Evolutionary conservation across 2,888 invertebrate genomes (phyloP), one percentile per base, ranked within the genome.

Genomic region (Pogonocherus hispidulus): DNA sequence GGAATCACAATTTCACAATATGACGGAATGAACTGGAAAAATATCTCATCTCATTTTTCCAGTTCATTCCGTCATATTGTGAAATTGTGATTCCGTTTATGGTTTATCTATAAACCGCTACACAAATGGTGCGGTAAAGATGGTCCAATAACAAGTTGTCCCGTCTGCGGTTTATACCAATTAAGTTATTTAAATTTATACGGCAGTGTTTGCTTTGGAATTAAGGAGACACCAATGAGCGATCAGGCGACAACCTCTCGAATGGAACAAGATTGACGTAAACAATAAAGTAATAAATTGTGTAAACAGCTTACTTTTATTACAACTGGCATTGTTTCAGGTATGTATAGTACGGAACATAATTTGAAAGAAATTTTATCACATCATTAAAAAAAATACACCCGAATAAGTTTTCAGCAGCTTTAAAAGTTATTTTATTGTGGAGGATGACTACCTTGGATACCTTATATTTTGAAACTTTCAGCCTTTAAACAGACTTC

Each of bases 201-300:
- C 41, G 1, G n/a, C 41, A 9, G 41, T 14, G 41, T 41, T 41
- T 41, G 41, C 2, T 41, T 41, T 41, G 16, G 41, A 41, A 41
- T 41, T 41, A 41, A 41, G 41, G 41, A 41, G 41, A 41, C 41
- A 41, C 41, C 41, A 41, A 41, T 41, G 41, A 41, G 41, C 41
- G 41, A 41, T 41, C 41, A 41, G 41, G 16, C 41, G 16, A 41
- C 41, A n/a, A 41, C 41, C 41, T 41, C 41, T 41, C 41, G 16
- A n/a, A 41, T 41, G 41, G n/a, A 14, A 14, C 5, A 41, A 4
- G 11, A 5, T 41, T 41, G 16, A 41, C 41, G n/a, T 14, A 41
- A 41, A 41, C 41, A 41, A 41, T 41, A 41, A 41, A 41, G 16
- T 41, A 5, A 41, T 41, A 41, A 41, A 41, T 41, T 41, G 41